Evolutionary conservation across 2,888 invertebrate species (phyloP), one percentile per base, ranked within the genome.

Genomic region (Drosophila peninsularis): DNA sequence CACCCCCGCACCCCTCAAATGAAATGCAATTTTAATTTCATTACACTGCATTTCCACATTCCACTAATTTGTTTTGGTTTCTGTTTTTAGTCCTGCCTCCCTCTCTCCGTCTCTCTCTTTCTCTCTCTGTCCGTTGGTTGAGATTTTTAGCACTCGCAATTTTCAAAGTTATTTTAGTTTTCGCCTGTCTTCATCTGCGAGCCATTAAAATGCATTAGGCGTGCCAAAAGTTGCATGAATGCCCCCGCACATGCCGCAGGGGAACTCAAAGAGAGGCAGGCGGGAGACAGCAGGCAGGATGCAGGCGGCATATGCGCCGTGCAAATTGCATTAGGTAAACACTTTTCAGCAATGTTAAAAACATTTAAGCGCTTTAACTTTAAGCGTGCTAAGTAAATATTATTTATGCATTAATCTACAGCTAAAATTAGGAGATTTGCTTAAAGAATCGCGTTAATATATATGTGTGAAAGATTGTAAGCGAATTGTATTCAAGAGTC

Each of bases 151-250:
- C 66, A 42, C 52, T 41, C 44, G 52, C 54, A 55, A 55, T 21
- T 39, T 45, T 52, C 32, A 77, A 69, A 65, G 54, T 52, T 73
- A 63, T 69, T 77, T 73, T 21, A 50, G 65, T 61, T 69, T 71
- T 60, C 54, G 68, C 61, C 62, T 63, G 75, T 61, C 71, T 36
- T 52, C 72, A 68, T 52, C 68, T 58, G 63, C 37, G 47, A 42
- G 69, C 82, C 84, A 83, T 86, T 83, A 79, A 86, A 83, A 86
- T 83, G 84, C 87, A 86, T 86, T 86, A 83, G 71, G 77, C 71
- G 57, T 66, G 64, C 71, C 75, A 60, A 58, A 53, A 64, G 62
- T 60, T 67, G 60, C 74, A 66, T 56, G 66, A 74, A 68, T 58
- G 45, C 50, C 27, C 47, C 42, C n/a, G 57, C 45, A 56, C 19